phyloP scores from a whole-genome alignment of 2,888 invertebrate genomes.

The Cerceris ruficornis region DNA sequence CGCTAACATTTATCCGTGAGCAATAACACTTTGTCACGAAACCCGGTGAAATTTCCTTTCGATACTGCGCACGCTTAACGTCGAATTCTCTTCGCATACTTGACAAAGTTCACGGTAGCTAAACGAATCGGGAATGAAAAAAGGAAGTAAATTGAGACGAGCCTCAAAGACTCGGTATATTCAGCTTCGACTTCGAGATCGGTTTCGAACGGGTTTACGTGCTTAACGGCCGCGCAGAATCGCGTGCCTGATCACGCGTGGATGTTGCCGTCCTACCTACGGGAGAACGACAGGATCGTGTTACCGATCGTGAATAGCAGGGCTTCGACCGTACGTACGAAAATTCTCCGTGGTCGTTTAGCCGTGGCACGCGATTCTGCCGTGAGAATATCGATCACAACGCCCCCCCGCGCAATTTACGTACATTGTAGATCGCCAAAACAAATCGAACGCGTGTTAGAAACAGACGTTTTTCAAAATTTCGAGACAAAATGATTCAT shows the following conservation, averaged over 20 bases:
- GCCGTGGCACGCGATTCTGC: slow-evolving; percentile 41
- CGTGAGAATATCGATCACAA: slow-evolving; percentile 47
- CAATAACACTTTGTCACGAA: no score
- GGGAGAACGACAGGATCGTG: slow-evolving; percentile 6
- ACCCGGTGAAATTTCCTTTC: no score
- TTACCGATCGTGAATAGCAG: slow-evolving; percentile 7
- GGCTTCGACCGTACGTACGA: slow-evolving; percentile 10
- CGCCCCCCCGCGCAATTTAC: slow-evolving; percentile 41
- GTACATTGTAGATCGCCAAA: slow-evolving; percentile 29
- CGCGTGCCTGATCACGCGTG: slow-evolving; percentile 36
- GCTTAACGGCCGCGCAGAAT: slow-evolving; percentile 49
- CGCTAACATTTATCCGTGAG: not conserved
- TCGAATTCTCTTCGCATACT: no score
- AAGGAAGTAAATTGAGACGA: not conserved
- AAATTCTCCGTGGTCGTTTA: not conserved
- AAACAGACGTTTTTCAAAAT: slow-evolving; percentile 14
- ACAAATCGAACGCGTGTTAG: slow-evolving; percentile 30
- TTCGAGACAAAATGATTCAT: slow-evolving; percentile 7
- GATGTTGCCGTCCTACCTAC: slow-evolving; percentile 30
- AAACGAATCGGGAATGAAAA: not conserved
- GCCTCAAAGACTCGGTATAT: slow-evolving; percentile 7
- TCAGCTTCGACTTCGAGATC: slow-evolving; percentile 7
- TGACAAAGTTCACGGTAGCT: no score
- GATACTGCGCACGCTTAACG: no score
- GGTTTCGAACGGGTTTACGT: slow-evolving; percentile 59